Base-by-base conservation (phyloP, 2,797 vertebrate species). In the Helostoma temminkii region DNA sequence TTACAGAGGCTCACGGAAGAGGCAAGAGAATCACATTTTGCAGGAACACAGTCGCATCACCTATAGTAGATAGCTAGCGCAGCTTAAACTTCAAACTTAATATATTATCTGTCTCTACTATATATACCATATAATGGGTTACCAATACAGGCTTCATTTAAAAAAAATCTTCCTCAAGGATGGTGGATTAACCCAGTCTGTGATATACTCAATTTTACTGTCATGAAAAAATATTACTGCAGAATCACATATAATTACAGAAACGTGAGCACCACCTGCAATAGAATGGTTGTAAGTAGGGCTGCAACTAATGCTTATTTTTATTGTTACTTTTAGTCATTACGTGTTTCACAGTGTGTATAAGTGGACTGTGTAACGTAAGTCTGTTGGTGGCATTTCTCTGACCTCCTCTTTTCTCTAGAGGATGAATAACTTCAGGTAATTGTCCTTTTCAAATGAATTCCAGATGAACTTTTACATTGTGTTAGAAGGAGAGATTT, bases 161-260 rank as follows among this genome's bases (percentile, higher is more conserved):
- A n/a, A n/a, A n/a, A n/a, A n/a, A n/a, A n/a, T n/a, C 74, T 66
- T 74, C 69, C 73, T 66, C 6, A 2, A 69, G 68, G 70, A 46
- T 46, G 71, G 50, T 67, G 77, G 83, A 87, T 85, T 84, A 88
- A 79, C 82, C 69, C 78, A 78, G 68, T 78, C 80, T 64, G 47
- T 74, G 74, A 67, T 69, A 74, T 69, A 74, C 30, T 78, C 77
- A 69, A 71, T 86, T 88, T 88, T 65, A 69, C 54, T 67, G 32
- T 55, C 34, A 80, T 72, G 78, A 81, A 74, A 71, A 78, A 76
- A 84, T 82, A 86, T 88, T 81, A 83, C 72, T 24, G 71, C 53
- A 58, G 73, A 85, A 88, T 89, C 80, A 84, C 75, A 87, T 66
- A 80, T 88, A 86, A 91, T 88, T 85, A 86, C 76, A 77, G 70